A percentile compares a stretch with the other conserved stretches of the same genome.
These are phyloP conservation scores for Sebastes cheni DNA, from an alignment of 2,797 vertebrate genomes.

Conservation along the genomic window DNA sequence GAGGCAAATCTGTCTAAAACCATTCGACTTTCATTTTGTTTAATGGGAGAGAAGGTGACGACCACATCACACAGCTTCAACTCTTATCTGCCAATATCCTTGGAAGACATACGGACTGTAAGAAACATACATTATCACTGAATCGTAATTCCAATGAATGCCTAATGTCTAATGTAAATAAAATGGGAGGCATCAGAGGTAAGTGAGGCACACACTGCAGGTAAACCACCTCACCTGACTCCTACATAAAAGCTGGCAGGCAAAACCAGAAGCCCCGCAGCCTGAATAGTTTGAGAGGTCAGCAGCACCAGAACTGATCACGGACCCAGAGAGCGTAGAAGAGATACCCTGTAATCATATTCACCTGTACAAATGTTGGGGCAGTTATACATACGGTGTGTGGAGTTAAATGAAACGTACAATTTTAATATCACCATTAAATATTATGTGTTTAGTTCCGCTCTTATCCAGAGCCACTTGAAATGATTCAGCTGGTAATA, in stretches of 20 bases:
- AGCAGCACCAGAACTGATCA: not conserved
- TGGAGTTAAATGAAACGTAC: not conserved
- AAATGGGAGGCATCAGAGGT: not conserved
- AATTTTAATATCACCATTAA: not conserved
- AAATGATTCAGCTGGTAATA: constrained; percentile 16
- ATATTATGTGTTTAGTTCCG: not conserved
- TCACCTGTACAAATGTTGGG: not conserved
- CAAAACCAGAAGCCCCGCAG: not conserved
- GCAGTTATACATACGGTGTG: not conserved
- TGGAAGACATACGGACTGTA: not conserved
- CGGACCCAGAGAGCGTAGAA: not conserved
- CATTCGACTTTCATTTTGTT: not conserved
- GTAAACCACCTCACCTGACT: not conserved
- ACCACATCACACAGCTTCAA: not conserved
- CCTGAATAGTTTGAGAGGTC: not conserved
- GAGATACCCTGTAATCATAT: not conserved
- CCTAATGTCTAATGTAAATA: not conserved
- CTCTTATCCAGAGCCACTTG: not conserved
- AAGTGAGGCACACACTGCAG: not conserved
- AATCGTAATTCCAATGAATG: not conserved
- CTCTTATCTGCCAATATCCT: not conserved
- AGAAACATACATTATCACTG: not conserved
- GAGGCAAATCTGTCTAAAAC: not conserved
- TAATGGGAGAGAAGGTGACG: not conserved
- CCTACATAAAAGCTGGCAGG: not conserved